These are phyloP conservation scores for Tragelaphus scriptus DNA, from an alignment of 2,113 vertebrate species.

Conservation along the genomic window DNA sequence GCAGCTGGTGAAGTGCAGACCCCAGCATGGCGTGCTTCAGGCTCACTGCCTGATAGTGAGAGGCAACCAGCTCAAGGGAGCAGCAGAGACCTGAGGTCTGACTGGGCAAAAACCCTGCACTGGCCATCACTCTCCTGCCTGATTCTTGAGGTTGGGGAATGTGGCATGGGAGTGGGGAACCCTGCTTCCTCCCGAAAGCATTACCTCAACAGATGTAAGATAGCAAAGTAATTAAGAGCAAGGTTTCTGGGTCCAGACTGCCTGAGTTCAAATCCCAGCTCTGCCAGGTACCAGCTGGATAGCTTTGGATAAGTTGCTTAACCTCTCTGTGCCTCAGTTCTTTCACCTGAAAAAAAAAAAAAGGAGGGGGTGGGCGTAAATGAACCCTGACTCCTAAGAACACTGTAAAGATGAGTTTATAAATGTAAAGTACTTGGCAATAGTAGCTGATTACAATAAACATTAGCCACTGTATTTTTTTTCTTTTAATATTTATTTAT, in stretches of 20 bases:
- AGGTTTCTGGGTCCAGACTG: background rate
- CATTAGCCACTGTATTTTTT: background rate
- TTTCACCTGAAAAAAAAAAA: background rate
- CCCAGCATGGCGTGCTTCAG: slow-evolving; percentile 55
- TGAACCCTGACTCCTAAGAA: background rate
- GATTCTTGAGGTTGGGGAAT: background rate
- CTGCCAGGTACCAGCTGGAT: background rate
- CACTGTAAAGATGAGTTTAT: background rate
- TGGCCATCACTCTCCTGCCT: slow-evolving; percentile 5
- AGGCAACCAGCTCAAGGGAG: slow-evolving; percentile 66
- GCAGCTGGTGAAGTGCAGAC: slow-evolving; percentile 36
- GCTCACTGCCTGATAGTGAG: slow-evolving; percentile 76
- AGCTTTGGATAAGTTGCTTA: background rate
- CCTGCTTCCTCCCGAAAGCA: background rate
- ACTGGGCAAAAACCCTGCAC: slow-evolving; percentile 67
- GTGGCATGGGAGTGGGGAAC: background rate
- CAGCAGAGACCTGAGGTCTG: slow-evolving; percentile 60
- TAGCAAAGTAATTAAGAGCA: background rate
- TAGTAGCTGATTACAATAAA: background rate
- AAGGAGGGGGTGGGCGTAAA: no score
- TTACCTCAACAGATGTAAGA: background rate
- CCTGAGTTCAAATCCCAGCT: background rate
- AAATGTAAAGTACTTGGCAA: background rate
- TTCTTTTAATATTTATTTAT: background rate
- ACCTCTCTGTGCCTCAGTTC: background rate